Percentiles rank a stretch among this genome's conserved stretches.
Evolutionary conservation across 2,113 vertebrate genomes (phyloP).

Genomic region (Amphiprion percula): DNA sequence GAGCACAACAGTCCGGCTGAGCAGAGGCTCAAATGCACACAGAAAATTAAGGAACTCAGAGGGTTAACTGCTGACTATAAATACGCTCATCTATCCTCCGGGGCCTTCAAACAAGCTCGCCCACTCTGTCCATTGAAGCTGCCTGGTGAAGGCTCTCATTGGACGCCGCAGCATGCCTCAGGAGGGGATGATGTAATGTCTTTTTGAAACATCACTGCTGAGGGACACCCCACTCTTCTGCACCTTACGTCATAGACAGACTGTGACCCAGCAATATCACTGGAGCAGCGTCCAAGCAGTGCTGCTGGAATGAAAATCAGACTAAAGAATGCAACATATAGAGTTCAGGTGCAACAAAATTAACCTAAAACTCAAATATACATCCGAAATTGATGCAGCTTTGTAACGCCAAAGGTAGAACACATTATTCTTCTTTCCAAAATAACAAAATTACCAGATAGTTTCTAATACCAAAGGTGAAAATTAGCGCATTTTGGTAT

Average conservation of each 20-base stretch:
- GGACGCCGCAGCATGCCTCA: conserved; percentile 20
- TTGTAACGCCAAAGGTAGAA: too few relatives aligned
- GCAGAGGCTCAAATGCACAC: neutral
- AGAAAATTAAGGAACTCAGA: conserved; percentile 35
- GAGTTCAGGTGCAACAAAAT: neutral
- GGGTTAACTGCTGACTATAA: conserved; percentile 34
- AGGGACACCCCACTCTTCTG: conserved; percentile 52
- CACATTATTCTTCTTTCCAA: too few relatives aligned
- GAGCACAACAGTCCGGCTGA: conserved; percentile 18
- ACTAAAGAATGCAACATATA: neutral
- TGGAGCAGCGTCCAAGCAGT: neutral
- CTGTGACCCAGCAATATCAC: conserved; percentile 24
- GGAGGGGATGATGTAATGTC: conserved; percentile 66
- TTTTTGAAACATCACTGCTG: conserved; percentile 50
- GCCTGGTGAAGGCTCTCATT: conserved; percentile 24
- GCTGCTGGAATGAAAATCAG: neutral
- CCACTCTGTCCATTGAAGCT: conserved; percentile 36
- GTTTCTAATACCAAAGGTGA: too few relatives aligned
- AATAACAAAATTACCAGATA: too few relatives aligned
- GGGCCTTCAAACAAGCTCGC: conserved; percentile 11
- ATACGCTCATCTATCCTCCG: conserved; percentile 26
- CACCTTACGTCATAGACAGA: conserved; percentile 22
- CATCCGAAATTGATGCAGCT: too few relatives aligned
- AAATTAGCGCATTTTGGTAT: too few relatives aligned
- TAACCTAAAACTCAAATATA: too few relatives aligned